phyloP scores from a whole-genome alignment of 2,888 invertebrate genomes.

The Pseudococcus longispinus region DNA sequence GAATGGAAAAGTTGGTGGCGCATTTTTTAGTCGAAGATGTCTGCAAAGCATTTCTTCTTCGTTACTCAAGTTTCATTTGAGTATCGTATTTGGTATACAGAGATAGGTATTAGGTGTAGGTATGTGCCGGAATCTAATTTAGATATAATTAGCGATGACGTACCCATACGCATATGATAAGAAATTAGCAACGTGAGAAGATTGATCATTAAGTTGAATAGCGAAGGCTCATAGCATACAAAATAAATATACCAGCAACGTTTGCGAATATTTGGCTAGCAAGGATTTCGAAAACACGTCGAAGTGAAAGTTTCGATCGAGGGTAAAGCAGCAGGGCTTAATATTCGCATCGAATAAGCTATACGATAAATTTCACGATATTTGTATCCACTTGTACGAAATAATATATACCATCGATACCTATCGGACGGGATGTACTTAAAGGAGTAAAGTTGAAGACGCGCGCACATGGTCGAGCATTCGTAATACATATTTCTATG shows the following conservation, averaged over 20 bases:
- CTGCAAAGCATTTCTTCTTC: neutral
- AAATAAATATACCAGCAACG: neutral
- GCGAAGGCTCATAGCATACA: neutral
- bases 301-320: neutral
- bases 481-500: conserved; percentile 31
- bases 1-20: neutral
- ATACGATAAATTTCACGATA: neutral
- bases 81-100: neutral
- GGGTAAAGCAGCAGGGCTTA: neutral
- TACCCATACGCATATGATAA: neutral
- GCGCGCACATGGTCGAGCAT: neutral
- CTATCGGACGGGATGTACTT: neutral
- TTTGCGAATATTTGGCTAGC: neutral
- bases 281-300: neutral
- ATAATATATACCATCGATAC: neutral
- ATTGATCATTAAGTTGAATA: neutral
- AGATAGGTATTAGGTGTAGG: no score
- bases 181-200: conserved; percentile 10
- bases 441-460: neutral
- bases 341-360: neutral
- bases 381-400: no score
- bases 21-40: neutral
- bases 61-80: neutral
- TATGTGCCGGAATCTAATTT: no score
- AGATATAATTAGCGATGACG: neutral